Base-by-base conservation (phyloP, 1,140 invertebrate species). In the Bombus consobrinus region DNA sequence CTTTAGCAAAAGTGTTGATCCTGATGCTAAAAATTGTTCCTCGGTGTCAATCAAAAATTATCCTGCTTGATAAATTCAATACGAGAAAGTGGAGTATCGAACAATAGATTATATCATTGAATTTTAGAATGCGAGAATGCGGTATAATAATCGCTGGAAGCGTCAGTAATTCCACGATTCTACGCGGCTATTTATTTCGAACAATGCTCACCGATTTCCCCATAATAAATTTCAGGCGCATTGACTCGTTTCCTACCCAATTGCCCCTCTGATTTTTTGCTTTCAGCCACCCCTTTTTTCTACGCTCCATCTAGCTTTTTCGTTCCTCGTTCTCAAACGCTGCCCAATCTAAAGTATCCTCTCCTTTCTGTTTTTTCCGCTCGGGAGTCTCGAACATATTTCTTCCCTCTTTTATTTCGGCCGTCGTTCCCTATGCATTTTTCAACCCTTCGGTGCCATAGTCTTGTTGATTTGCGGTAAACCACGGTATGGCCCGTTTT, bases 401-500 rank as follows among this genome's bases (percentile, higher is more conserved):
- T 41, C 47, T 37, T 25, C 18, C 9, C 66, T 68, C 34, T 68
- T 80, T 80, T 85, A 80, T 72, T 72, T 53, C 57, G 32, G 22
- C 68, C 62, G 34, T 22, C 53, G n/a, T 57, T 57, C 28, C 34
- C 62, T 41, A 64, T 85, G 71, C 53, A 85, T 85, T 85, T 80
- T 85, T 85, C 83, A 84, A 84, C 66, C 34, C 76, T n/a, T 25
- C 66, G 10, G 8, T 59, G 32, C 47, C 76, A 53, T 59, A 57
- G 66, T 64, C 83, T 57, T 73, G 83, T 85, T 85, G 83, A 85
- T 85, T 85, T 72, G 83, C 77, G 76, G 83, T 64, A 22, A 80
- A 62, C 83, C 76, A 39, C 53, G 72, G 72, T 85, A 85, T 71
- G 76, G 53, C 22, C 32, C 28, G 66, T 32, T 8, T 53, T 22